Percentiles rank a stretch among this genome's conserved stretches.
phyloP scores from a whole-genome alignment of 2,888 invertebrate species.

The Euspilapteryx auroguttella region DNA sequence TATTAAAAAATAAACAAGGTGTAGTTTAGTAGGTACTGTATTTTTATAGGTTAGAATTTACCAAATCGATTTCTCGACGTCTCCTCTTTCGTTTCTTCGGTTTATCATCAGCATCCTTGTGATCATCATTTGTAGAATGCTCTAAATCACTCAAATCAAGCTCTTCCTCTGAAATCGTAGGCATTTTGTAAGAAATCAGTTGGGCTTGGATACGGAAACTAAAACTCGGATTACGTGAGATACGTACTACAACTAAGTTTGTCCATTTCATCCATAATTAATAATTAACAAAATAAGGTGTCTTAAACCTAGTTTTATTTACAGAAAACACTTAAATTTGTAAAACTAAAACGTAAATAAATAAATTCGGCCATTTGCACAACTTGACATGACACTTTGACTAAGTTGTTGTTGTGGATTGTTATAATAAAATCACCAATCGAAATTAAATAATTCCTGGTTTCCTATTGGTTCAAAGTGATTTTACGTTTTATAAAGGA shows the following conservation, averaged over 20 bases:
- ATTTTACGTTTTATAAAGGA: no score
- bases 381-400: no score
- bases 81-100: slow-evolving; percentile 37
- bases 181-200: slow-evolving; percentile 1
- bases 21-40: no score
- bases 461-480: no score
- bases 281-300: neutral
- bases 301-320: no score
- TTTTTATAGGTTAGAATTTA: slow-evolving; percentile 11
- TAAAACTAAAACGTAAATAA: no score
- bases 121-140: slow-evolving; percentile 39
- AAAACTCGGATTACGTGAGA: neutral
- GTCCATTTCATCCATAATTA: slow-evolving; percentile 32
- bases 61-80: slow-evolving; percentile 50
- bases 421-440: no score
- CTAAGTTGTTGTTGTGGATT: no score
- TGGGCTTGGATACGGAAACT: neutral
- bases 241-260: slow-evolving; percentile 50
- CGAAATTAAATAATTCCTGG: no score
- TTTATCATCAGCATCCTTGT: slow-evolving; percentile 34
- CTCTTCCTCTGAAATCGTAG: slow-evolving; percentile 29
- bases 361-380: no score
- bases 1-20: no score
- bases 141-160: slow-evolving; percentile 47
- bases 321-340: no score